phyloP scores from a whole-genome alignment of 2,888 invertebrate species.

The Apodemia duryi region DNA sequence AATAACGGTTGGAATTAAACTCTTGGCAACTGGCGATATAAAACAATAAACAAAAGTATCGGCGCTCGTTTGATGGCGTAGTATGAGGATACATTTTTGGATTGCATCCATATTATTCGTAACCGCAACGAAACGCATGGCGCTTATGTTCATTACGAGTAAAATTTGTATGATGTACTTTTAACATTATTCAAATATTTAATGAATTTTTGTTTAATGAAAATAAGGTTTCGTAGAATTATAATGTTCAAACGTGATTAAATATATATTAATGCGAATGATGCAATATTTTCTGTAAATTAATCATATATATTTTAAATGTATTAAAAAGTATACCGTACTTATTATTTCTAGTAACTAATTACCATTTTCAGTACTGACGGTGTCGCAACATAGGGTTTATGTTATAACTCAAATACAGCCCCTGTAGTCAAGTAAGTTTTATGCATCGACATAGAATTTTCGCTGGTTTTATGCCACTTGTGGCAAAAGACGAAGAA shows the following conservation, averaged over 20 bases:
- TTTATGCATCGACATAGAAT: too few relatives aligned
- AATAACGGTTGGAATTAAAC: slow-evolving; percentile 29
- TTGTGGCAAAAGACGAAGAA: too few relatives aligned
- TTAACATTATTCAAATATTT: slow-evolving; percentile 34
- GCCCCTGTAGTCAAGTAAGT: too few relatives aligned
- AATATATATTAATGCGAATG: neutral
- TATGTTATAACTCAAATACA: too few relatives aligned
- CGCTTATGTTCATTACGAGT: slow-evolving; percentile 48
- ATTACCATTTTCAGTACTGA: too few relatives aligned
- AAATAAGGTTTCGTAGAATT: slow-evolving; percentile 11
- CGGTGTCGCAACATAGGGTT: too few relatives aligned
- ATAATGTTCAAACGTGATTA: neutral
- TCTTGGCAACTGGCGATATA: slow-evolving; percentile 39
- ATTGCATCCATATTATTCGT: slow-evolving; percentile 63
- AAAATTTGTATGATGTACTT: slow-evolving; percentile 40
- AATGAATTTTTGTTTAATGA: slow-evolving; percentile 28
- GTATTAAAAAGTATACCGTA: too few relatives aligned
- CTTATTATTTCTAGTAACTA: too few relatives aligned
- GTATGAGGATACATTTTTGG: slow-evolving; percentile 56
- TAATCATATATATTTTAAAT: too few relatives aligned
- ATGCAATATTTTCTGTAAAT: too few relatives aligned
- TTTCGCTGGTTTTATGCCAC: too few relatives aligned
- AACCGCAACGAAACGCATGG: slow-evolving; percentile 51
- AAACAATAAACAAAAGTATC: slow-evolving; percentile 40
- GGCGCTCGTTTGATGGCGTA: slow-evolving; percentile 40